Base-by-base conservation (phyloP, 2,797 vertebrate species). In the Sylvilagus floridanus region DNA sequence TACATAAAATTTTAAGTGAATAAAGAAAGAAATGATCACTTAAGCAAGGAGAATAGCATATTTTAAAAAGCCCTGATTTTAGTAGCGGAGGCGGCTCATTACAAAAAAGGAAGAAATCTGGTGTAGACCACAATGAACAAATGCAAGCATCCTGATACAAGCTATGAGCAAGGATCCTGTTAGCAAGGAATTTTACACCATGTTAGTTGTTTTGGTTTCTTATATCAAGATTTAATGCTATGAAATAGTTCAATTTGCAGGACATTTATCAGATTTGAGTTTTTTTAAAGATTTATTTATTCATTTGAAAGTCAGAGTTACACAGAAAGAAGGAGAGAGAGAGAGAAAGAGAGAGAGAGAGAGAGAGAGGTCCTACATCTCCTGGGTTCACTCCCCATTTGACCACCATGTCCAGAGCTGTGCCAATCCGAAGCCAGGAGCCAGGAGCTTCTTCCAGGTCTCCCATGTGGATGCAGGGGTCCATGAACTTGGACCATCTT, bases 151-250 rank as follows among this genome's bases (percentile, higher is more conserved):
- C 2, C 32, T 81, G 62, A 30, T 57, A 82, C 9, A 72, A 50
- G 13, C 7, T 12, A 28, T 0, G 4, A 82, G 2, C 17, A 78
- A 30, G 11, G 8, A 0, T 8, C 7, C 26, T 3, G 37, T 69
- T 28, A 71, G n/a, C 52, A n/a, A 79, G 26, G 32, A 71, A 28
- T 4, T 63, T 17, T 30, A 12, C 52, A 42, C 32, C 2, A 0
- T 63, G 4, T 71, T 50, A 24, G 69, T 22, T 12, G 16, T 68
- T 60, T 69, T 19, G 17, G 52, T 85, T 77, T 37, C 47, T 28
- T 65, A 84, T 42, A 50, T 91, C 60, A 75, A 66, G 47, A 32
- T 76, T 82, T 66, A 92, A 77, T 60, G 11, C 22, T 60, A 4
- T 69, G 2, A 69, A 21, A 3, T 62, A 11, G 30, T 47, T 77